phyloP scores from a whole-genome alignment of 2,888 invertebrate species.

The Aelia acuminata region DNA sequence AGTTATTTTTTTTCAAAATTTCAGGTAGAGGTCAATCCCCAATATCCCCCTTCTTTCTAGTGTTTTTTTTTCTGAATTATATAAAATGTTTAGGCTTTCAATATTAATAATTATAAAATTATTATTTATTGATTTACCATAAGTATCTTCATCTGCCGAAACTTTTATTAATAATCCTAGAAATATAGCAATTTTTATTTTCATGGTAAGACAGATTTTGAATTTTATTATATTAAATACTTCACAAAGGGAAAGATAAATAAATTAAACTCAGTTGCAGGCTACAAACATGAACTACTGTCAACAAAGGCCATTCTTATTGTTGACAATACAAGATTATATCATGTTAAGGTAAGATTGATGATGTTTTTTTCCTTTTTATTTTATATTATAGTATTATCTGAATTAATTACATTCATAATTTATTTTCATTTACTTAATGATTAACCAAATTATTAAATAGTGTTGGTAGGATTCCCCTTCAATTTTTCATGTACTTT shows the following conservation, averaged over 20 bases:
- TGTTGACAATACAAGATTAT: not conserved
- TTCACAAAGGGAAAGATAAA: not conserved
- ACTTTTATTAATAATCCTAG: not conserved
- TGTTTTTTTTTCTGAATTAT: too few relatives aligned
- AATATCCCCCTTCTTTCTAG: too few relatives aligned
- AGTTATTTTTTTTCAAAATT: too few relatives aligned
- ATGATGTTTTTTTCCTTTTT: not conserved
- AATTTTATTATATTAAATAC: not conserved
- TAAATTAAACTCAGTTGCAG: not conserved
- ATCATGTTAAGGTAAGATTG: not conserved
- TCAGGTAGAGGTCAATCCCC: too few relatives aligned
- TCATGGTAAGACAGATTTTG: not conserved
- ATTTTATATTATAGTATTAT: not conserved
- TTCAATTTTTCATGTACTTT: not conserved
- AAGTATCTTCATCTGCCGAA: conserved; percentile 23
- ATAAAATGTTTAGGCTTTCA: too few relatives aligned
- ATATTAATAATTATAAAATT: too few relatives aligned
- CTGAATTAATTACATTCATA: not conserved
- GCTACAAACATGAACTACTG: conserved; percentile 9
- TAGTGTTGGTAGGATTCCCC: too few relatives aligned
- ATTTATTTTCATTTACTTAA: not conserved
- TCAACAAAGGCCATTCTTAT: conserved; percentile 17
- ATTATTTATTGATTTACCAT: conserved; percentile 27
- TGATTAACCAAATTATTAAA: too few relatives aligned
- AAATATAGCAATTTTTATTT: not conserved